Evolutionary conservation across 2,888 invertebrate genomes (phyloP), one percentile per base, ranked within the genome.

Genomic region (Anorthoa munda): DNA sequence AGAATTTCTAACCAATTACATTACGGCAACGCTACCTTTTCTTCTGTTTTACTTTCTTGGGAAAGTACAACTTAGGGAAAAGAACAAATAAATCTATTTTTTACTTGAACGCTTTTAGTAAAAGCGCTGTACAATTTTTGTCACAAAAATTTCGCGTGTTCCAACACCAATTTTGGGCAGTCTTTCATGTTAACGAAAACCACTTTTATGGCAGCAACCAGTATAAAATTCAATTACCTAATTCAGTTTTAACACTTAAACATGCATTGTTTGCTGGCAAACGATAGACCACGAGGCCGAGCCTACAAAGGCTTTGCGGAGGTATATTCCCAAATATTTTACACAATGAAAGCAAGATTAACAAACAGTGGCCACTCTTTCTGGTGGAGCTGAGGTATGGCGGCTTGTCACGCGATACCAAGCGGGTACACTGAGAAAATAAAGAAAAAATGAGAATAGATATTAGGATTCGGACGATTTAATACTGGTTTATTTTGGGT

Each of bases 341-440:
- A 92, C 91, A 94, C 93, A 94, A 93, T 93, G 92, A 93, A 93
- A 92, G 91, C 89, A 92, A 94, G 94, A 94, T 94, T 94, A 95
- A 93, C 95, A 94, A 95, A 95, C 91, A 88, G 92, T 90, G 92
- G 93, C 92, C 91, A 94, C 94, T 94, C 92, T 92, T 93, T 93
- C 92, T 92, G 88, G 91, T 88, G 85, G 83, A 79, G 79, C 85
- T 94, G 93, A 94, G 86, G 90, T 90, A 95, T 93, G 91, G 93
- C 87, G 82, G 80, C 83, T 81, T 89, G 93, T 91, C 95, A 95
- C 95, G 95, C 95, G 90, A 95, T 91, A 84, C 86, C 87, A n/a
- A n/a, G n/a, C 86, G 83, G 86, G 86, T 84, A 82, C 70, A 82
- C 80, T 82, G 78, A 85, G 84, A 86, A 86, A 86, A 86, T 83